Evolutionary conservation across 2,113 vertebrate genomes (phyloP), one percentile per base, ranked within the genome.

Genomic region (Uropsilus gracilis): DNA sequence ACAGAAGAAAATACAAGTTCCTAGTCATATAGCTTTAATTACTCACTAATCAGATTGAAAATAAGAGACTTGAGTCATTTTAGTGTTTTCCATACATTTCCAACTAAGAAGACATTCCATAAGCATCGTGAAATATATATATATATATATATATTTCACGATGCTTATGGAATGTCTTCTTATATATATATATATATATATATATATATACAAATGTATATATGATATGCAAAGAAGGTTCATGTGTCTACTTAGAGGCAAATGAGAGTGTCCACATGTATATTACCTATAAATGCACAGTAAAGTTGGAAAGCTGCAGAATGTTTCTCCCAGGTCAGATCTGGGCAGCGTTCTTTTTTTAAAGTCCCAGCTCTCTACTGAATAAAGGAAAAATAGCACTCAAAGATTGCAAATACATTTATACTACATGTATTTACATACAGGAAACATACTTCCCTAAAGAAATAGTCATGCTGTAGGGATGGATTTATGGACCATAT

Each of bases 371-470:
- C 3, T 53, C 96, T 10, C 4, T 93, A 11, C 42, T 94, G 7
- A 5, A 89, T 28, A 63, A 93, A 69, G 77, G 24, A n/a, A 90
- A 96, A 97, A 93, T 18, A 90, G 0, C 87, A 3, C 64, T 96
- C 50, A 96, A 98, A 96, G 78, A 24, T 14, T 77, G 6, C 13
- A 78, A 66, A 90, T 87, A 50, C n/a, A 34, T 48, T 17, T 64
- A 17, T 84, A 18, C 26, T 24, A 64, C 6, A 53, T n/a, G 26
- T 11, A 48, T 63, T 44, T 59, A 50, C 32, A 64, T n/a, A 9
- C 44, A 94, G 13, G 46, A 96, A 97, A 68, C 8, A 85, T 0
- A 71, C 95, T 96, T 96, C 92, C 92, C 83, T 93, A 69, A 83
- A 93, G 34, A 76, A 90, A 95, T 28, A 95, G 53, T 7, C 37